phyloP scores from a whole-genome alignment of 1,140 invertebrate species.

The Drosophila ogumai region DNA sequence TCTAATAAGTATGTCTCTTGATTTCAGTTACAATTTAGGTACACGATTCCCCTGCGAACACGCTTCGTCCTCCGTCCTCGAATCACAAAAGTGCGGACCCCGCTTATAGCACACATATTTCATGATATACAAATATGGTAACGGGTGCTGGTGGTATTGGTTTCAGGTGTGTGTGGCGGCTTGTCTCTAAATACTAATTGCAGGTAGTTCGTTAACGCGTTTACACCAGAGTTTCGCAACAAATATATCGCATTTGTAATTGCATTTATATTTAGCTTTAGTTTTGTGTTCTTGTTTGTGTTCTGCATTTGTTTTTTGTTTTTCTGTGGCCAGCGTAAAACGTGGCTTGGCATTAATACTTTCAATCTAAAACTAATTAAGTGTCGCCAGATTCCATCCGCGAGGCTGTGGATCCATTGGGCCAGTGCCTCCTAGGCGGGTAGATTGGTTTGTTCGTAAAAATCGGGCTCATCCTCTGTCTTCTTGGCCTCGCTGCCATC shows the following conservation, averaged over 20 bases:
- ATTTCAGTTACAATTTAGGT: constrained; percentile 69
- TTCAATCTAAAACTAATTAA: constrained; percentile 67
- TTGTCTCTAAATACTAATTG: constrained; percentile 73
- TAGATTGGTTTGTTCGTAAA: constrained; percentile 93
- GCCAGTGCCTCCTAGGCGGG: constrained; percentile 87
- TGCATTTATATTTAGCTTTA: constrained; percentile 32
- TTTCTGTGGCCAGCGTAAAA: constrained; percentile 41
- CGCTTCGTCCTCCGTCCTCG: constrained; percentile 20
- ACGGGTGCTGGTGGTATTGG: constrained; percentile 18
- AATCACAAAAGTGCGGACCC: constrained; percentile 51
- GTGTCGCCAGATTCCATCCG: constrained; percentile 4
- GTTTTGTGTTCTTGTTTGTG: constrained; percentile 23
- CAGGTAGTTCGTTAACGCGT: constrained; percentile 77
- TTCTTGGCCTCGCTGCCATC: constrained; percentile 93
- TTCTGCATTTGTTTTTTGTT: constrained; percentile 13
- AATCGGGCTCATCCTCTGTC: constrained; percentile 95
- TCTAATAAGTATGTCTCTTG: constrained; percentile 50
- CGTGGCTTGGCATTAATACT: constrained; percentile 71
- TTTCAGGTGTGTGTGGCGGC: constrained; percentile 53
- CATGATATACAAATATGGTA: constrained; percentile 37
- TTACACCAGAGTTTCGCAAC: constrained; percentile 64
- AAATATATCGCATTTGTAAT: constrained; percentile 36
- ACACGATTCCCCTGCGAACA: constrained; percentile 54
- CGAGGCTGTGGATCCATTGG: constrained; percentile 1
- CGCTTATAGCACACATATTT: constrained; percentile 15